phyloP scores from a whole-genome alignment of 64 coral and sea anemone species.

The Montipora efflorescens region DNA sequence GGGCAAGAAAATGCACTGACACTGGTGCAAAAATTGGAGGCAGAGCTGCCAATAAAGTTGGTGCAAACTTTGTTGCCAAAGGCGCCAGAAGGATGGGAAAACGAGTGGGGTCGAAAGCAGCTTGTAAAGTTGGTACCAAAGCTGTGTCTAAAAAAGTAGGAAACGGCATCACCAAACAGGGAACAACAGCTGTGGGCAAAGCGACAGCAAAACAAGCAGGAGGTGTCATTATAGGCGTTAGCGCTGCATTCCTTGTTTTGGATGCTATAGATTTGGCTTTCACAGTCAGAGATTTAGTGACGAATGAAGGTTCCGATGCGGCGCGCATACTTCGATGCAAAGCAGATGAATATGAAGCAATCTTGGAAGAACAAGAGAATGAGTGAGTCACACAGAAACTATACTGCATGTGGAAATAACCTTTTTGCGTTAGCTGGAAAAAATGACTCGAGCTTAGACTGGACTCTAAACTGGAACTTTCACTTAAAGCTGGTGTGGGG shows the following conservation, averaged over 20 bases:
- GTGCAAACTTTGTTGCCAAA: neutral
- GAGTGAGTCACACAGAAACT: too few species aligned
- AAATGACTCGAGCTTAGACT: too few species aligned
- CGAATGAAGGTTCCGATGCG: slow-evolving; percentile 14
- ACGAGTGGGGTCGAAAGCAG: neutral
- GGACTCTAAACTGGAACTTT: too few species aligned
- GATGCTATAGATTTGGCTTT: slow-evolving; percentile 9
- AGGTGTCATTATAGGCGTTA: neutral
- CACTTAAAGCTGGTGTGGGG: too few species aligned
- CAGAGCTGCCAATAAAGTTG: neutral
- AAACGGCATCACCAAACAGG: neutral
- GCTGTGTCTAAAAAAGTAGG: neutral
- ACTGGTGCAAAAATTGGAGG: neutral
- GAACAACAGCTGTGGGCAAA: neutral
- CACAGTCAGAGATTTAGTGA: slow-evolving; percentile 26
- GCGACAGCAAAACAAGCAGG: neutral
- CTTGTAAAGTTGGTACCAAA: neutral
- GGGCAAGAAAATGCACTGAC: neutral
- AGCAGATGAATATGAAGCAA: slow-evolving; percentile 16
- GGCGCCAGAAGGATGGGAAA: neutral
- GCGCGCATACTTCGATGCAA: neutral
- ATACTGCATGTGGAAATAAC: too few species aligned
- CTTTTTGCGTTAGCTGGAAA: too few species aligned
- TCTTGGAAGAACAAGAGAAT: too few species aligned
- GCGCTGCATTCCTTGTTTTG: neutral